Evolutionary conservation across 2,797 vertebrate genomes (phyloP).

Genomic region (Fistularia tabacaria): DNA sequence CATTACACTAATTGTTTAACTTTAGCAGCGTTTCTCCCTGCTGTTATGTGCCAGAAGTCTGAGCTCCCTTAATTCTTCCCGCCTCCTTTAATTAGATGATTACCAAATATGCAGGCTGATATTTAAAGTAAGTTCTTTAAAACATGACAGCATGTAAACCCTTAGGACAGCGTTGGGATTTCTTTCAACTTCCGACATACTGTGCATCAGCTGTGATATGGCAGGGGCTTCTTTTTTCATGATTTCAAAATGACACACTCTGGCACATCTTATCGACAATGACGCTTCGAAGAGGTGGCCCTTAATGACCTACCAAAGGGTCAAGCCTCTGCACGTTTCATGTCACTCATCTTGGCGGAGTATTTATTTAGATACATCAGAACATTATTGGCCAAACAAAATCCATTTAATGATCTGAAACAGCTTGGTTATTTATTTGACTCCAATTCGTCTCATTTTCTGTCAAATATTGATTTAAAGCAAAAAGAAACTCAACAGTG

Average conservation of each 20-base stretch:
- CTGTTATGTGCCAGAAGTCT: not conserved
- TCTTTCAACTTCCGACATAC: not conserved
- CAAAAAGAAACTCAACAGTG: too few relatives aligned
- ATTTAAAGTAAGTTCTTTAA: not conserved
- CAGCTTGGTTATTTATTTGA: too few relatives aligned
- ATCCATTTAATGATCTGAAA: too few relatives aligned
- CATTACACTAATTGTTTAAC: conserved; percentile 48
- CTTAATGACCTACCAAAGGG: not conserved
- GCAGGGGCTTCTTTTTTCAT: too few relatives aligned
- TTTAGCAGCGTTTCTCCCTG: not conserved
- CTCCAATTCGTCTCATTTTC: too few relatives aligned
- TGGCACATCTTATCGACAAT: conserved; percentile 34
- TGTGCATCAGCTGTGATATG: not conserved
- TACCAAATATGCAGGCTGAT: not conserved
- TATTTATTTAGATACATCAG: too few relatives aligned
- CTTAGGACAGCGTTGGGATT: not conserved
- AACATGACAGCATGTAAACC: not conserved
- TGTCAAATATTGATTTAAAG: too few relatives aligned
- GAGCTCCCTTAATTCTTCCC: conserved; percentile 1
- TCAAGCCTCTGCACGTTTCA: too few relatives aligned
- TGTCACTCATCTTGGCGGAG: too few relatives aligned
- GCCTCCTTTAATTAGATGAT: conserved; percentile 20
- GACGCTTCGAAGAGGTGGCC: conserved; percentile 1
- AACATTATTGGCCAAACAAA: too few relatives aligned
- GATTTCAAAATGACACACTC: not conserved